Base-by-base conservation (phyloP, 2,797 vertebrate genomes). In the Chromis chromis region DNA sequence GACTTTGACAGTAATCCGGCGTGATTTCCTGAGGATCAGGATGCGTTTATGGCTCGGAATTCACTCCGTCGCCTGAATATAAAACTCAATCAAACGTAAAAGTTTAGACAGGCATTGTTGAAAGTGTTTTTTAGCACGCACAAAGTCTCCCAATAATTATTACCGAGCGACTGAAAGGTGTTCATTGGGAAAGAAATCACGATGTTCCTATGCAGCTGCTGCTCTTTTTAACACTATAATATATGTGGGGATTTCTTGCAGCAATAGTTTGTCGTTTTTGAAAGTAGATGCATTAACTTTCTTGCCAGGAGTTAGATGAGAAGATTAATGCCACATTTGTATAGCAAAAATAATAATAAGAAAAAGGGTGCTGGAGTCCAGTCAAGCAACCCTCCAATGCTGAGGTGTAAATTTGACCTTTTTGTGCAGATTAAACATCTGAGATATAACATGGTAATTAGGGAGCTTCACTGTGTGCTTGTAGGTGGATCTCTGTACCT, bases 1-100 rank as follows among this genome's bases (percentile, higher is more conserved):
- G 88, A 91, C 87, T 88, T 86, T 91, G 91, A 90, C 87, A 63
- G 74, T 91, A 88, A 91, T 90, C 85, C 48, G 0, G 78, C 69
- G 57, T 85, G 88, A 89, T 89, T 89, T 91, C 76, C 74, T 48
- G 19, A 82, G 86, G 84, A 89, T 91, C 86, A 73, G 74, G 73
- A 78, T 77, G 83, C 75, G 78, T 88, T 86, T 83, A 56, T 49
- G 73, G 75, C 78, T 78, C 3, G n/a, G 64, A 71, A 84, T 77
- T 74, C 77, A 56, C 70, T 49, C 60, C 39, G 33, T 50, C 6
- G 21, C 49, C 21, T 25, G 39, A 69, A 81, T 84, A 79, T 85
- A 40, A 84, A 81, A 79, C 84, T 85, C 83, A 87, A 87, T 88
- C 83, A 85, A 76, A 84, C 10, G 71, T 72, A 83, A 70, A 89